These are phyloP conservation scores for Agrochola lota DNA, from an alignment of 2,888 invertebrate species.

Conservation along the genomic window DNA sequence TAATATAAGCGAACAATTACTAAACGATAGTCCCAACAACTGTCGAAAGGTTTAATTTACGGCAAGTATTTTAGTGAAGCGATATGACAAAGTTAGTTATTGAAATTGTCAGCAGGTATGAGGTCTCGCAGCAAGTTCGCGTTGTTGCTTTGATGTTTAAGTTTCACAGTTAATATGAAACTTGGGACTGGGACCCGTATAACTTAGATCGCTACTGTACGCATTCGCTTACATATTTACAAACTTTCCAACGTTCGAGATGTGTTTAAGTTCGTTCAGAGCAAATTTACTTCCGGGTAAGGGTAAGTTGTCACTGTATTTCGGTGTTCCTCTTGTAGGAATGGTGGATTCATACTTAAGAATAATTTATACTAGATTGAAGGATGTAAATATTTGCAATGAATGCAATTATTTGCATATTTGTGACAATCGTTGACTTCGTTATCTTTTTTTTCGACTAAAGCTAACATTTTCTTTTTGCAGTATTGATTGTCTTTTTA, in stretches of 20 bases:
- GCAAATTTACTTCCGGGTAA: constrained; percentile 50
- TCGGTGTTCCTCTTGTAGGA: constrained; percentile 1
- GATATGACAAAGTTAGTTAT: constrained; percentile 76
- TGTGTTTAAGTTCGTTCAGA: constrained; percentile 62
- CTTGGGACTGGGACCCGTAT: constrained; percentile 68
- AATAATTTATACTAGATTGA: not conserved
- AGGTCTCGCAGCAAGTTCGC: constrained; percentile 66
- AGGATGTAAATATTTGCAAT: not conserved
- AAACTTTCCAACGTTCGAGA: constrained; percentile 61
- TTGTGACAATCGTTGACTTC: too few species aligned
- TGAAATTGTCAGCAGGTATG: constrained; percentile 78
- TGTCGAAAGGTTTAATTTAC: constrained; percentile 54
- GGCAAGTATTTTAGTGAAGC: constrained; percentile 66
- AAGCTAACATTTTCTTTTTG: too few species aligned
- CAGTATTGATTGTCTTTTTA: not conserved
- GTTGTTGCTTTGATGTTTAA: constrained; percentile 76
- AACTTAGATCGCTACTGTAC: constrained; percentile 72
- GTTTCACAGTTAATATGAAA: constrained; percentile 75
- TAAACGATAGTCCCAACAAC: constrained; percentile 32
- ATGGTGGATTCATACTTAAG: not conserved
- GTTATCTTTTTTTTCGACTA: too few species aligned
- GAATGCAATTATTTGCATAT: too few species aligned
- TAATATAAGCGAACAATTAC: constrained; percentile 32
- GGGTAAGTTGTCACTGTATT: constrained; percentile 34
- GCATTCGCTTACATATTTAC: constrained; percentile 69